A percentile compares a stretch with the other conserved stretches of the same genome.
These are phyloP conservation scores for Xenus cinereus DNA, from an alignment of 2,113 vertebrate genomes.

Conservation along the genomic window DNA sequence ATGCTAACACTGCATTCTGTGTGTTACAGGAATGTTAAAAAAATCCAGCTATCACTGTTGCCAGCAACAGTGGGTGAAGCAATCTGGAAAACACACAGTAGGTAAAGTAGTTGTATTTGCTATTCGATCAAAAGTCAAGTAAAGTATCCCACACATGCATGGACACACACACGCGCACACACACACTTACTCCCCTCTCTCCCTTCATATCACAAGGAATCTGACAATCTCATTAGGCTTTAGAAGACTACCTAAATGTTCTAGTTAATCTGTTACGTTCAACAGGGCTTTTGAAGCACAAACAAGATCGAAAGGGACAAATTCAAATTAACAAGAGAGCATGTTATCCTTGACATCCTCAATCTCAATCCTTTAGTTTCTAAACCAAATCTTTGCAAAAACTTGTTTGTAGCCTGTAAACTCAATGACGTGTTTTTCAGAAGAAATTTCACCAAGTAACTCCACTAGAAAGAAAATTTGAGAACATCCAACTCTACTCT, in stretches of 20 bases:
- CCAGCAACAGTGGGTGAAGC: neutral
- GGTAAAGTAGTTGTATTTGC: neutral
- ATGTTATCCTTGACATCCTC: neutral
- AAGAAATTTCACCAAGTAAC: neutral
- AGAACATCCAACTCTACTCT: neutral
- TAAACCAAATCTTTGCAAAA: neutral
- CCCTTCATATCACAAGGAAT: neutral
- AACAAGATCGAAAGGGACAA: neutral
- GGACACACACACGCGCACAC: neutral
- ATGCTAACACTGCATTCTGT: neutral
- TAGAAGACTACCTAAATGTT: neutral
- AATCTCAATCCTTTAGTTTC: neutral
- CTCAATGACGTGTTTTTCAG: neutral
- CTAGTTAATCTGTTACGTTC: neutral
- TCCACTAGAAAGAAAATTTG: neutral
- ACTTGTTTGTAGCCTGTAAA: neutral
- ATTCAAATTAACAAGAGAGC: neutral
- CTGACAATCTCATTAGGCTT: neutral
- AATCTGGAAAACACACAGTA: neutral
- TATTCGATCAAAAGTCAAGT: neutral
- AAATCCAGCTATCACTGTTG: neutral
- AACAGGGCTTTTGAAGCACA: neutral
- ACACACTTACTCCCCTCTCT: neutral
- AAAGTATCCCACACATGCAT: neutral
- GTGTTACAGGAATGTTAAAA: neutral